phyloP scores from a whole-genome alignment of 2,797 vertebrate species.

The Pangasius mekongensis region DNA sequence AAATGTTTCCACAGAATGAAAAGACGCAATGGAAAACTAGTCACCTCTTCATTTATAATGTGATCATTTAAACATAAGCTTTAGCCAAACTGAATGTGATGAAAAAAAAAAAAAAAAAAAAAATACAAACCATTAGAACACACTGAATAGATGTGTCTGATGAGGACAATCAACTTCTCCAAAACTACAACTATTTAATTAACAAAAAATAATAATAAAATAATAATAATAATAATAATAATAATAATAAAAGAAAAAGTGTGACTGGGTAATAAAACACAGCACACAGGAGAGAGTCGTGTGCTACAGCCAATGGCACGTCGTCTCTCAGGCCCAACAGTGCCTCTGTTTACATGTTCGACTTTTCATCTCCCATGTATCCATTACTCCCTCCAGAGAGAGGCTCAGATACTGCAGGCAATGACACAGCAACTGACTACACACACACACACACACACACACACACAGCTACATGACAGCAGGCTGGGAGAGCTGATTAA shows the following conservation, averaged over 20 bases:
- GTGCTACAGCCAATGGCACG: neutral
- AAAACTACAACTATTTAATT: neutral
- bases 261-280: neutral
- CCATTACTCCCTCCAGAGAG: slow-evolving; percentile 42
- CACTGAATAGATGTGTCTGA: neutral
- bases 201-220: neutral
- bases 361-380: slow-evolving; percentile 37
- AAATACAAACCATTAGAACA: neutral
- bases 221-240: neutral
- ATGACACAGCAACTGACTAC: slow-evolving; percentile 30
- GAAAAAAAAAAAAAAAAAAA: neutral
- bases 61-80: too few species aligned
- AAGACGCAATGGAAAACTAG: neutral
- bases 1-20: neutral
- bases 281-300: neutral
- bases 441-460: slow-evolving; percentile 15
- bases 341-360: slow-evolving; percentile 21
- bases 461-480: neutral
- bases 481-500: slow-evolving; percentile 21
- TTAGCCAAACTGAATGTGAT: neutral
- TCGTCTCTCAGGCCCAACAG: slow-evolving; percentile 13
- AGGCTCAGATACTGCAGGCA: slow-evolving; percentile 41
- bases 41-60: neutral
- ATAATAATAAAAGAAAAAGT: too few species aligned
- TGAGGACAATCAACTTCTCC: neutral